Percentiles rank a stretch among this genome's conserved stretches.
These are phyloP conservation scores for Pristionchus mayeri DNA, from an alignment of 2,888 invertebrate species.

Conservation along the genomic window DNA sequence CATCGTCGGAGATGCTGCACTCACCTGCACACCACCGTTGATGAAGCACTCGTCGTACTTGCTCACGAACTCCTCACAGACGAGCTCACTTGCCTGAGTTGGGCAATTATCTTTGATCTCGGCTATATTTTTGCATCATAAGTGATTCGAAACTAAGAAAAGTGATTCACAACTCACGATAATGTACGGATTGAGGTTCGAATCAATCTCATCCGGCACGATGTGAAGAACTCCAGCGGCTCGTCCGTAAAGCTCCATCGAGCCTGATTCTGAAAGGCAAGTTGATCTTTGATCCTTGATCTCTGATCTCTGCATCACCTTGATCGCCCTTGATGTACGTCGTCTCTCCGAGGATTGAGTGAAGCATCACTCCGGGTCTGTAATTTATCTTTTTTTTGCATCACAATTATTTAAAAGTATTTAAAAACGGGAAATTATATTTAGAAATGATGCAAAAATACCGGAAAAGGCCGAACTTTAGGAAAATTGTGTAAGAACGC, in stretches of 20 bases:
- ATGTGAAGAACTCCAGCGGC: conserved; percentile 44
- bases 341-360: conserved; percentile 38
- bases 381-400: too few species aligned
- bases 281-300: not conserved
- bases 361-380: conserved; percentile 42
- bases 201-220: conserved; percentile 9
- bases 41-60: conserved; percentile 48
- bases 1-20: not conserved
- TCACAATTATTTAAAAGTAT: too few species aligned
- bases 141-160: too few species aligned
- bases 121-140: not conserved
- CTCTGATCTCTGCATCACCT: not conserved
- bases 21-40: conserved; percentile 48
- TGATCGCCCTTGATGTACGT: conserved; percentile 25
- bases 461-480: not conserved
- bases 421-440: too few species aligned
- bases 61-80: conserved; percentile 35
- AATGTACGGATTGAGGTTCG: not conserved
- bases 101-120: not conserved
- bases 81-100: conserved; percentile 40
- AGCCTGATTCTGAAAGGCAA: not conserved
- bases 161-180: not conserved
- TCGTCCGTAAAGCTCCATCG: conserved; percentile 15
- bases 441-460: too few species aligned
- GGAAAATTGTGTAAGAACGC: not conserved